These are phyloP conservation scores for Hyphantria cunea DNA, from an alignment of 1,140 invertebrate species.

Conservation along the genomic window DNA sequence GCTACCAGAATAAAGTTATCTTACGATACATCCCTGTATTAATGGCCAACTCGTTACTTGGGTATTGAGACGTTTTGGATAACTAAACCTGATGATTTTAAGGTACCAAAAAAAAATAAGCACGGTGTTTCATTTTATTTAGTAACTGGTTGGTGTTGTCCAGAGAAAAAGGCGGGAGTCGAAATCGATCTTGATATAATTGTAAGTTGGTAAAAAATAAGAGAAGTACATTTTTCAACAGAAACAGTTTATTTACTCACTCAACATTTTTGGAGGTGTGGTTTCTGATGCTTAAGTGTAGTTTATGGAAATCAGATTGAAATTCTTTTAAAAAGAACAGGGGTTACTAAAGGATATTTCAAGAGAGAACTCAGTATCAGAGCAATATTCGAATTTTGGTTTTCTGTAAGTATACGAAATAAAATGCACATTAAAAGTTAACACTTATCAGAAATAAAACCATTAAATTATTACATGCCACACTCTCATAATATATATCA, in stretches of 20 bases:
- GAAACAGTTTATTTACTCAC: no score
- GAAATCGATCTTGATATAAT: conserved; percentile 1
- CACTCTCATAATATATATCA: no score
- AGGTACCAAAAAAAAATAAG: conserved; percentile 46
- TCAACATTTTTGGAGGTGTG: no score
- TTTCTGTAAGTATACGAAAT: no score
- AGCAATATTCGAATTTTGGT: no score
- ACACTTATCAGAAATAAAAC: no score
- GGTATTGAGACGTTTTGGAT: conserved; percentile 75
- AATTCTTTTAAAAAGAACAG: no score
- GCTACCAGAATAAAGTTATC: conserved; percentile 82
- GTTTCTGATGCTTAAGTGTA: not conserved
- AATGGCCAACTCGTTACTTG: conserved; percentile 80
- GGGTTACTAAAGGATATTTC: no score
- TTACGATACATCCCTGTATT: conserved; percentile 79
- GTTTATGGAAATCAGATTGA: no score
- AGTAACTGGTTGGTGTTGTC: conserved; percentile 17
- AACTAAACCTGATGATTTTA: conserved; percentile 62
- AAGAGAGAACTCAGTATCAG: no score
- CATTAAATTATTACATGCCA: no score
- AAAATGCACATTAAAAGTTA: no score
- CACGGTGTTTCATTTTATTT: conserved; percentile 16
- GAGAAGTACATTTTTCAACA: not conserved
- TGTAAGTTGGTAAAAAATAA: not conserved
- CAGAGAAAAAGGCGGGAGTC: conserved; percentile 1